Conservation (phyloP, 2,888 invertebrate genomes). For the Archips xylosteana region DNA sequence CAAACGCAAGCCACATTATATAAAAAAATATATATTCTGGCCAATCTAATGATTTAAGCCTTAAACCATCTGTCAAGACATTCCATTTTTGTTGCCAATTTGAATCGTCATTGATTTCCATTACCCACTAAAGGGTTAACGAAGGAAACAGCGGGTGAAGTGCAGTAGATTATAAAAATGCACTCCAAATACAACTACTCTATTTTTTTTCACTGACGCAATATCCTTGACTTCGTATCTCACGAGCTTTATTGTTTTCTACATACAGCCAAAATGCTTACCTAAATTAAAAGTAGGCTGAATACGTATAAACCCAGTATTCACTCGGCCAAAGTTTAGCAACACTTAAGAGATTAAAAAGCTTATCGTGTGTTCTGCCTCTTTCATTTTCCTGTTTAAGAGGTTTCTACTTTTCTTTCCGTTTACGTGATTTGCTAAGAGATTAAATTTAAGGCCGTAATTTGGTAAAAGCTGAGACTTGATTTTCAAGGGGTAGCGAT, state of each 20-base stretch:
- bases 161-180: too few relatives aligned
- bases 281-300: conserved; percentile 4
- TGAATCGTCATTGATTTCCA: too few relatives aligned
- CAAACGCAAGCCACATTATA: too few relatives aligned
- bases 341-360: conserved; percentile 82
- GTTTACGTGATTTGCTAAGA: conserved; percentile 72
- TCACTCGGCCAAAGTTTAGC: conserved; percentile 34
- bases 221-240: not conserved
- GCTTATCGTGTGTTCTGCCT: conserved; percentile 77
- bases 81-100: too few relatives aligned
- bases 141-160: too few relatives aligned
- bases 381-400: conserved; percentile 77
- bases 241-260: not conserved
- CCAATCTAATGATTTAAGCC: too few relatives aligned
- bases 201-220: not conserved
- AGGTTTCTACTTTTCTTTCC: conserved; percentile 74
- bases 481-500: conserved; percentile 19
- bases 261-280: conserved; percentile 3
- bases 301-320: conserved; percentile 1
- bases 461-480: conserved; percentile 31
- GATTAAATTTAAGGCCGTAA: conserved; percentile 69
- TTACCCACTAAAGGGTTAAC: too few relatives aligned
- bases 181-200: not conserved
- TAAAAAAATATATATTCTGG: too few relatives aligned
- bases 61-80: too few relatives aligned